Base-by-base conservation (phyloP, 2,888 invertebrate genomes). In the Scaptomyza reducta region DNA sequence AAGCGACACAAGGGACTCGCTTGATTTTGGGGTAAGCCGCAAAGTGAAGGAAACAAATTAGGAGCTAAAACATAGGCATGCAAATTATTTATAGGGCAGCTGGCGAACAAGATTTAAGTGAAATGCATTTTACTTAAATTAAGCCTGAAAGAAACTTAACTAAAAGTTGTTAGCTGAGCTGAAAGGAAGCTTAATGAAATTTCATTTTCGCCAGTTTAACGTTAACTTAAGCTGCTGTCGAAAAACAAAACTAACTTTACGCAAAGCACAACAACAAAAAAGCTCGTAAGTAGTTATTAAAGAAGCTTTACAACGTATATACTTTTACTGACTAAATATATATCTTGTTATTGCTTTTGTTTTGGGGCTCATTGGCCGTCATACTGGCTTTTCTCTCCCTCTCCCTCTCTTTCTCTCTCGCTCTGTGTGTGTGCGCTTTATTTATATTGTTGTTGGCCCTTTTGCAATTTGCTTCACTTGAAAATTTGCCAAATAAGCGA, bases 401-500 rank as follows among this genome's bases (percentile, higher is more conserved):
- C 3, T 38, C n/a, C 6, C n/a, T 33, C 33, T 33, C 13, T 33
- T n/a, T 35, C n/a, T 62, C 22, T 63, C n/a, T n/a, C n/a, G n/a
- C n/a, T n/a, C n/a, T 22, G 22, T 22, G 22, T 22, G 22, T 22
- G 22, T 22, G 22, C 22, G 45, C 54, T 69, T 76, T 87, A 68
- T 87, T 77, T 81, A 84, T 77, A 79, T 74, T 54, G 71, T 60
- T 65, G 67, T 40, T 40, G 16, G 40, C 64, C 65, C 60, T 61
- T 66, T 77, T 70, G 74, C 67, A 74, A 77, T 83, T 77, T 74
- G 60, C 70, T 70, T 74, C 63, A 76, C 67, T 83, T 87, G 88
- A 83, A 82, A 79, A 66, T 85, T 82, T 85, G 87, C 86, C 86
- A 88, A 88, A 79, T 86, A 79, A 82, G 82, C 82, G 68, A 67